Conservation (phyloP, 2,888 invertebrate genomes). For the Microctonus brassicae region DNA sequence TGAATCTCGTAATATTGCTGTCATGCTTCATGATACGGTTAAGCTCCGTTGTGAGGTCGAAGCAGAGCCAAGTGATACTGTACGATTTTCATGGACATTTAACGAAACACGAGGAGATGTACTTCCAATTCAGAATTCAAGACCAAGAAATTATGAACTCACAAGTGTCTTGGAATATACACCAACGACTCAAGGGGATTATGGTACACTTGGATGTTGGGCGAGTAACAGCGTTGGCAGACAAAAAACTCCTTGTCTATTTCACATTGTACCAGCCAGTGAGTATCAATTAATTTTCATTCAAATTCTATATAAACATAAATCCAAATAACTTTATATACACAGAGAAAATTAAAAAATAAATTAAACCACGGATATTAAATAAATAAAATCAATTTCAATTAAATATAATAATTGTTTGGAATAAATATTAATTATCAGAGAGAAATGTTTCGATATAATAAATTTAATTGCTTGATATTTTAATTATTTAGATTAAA, state of each 20-base stretch:
- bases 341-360: too few relatives aligned
- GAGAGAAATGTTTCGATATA: too few relatives aligned
- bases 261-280: slow-evolving; percentile 87
- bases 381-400: too few relatives aligned
- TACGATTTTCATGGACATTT: slow-evolving; percentile 88
- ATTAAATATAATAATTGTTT: too few relatives aligned
- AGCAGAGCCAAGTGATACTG: slow-evolving; percentile 79
- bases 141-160: slow-evolving; percentile 72
- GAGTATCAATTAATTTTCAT: slow-evolving; percentile 66
- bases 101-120: slow-evolving; percentile 83
- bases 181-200: slow-evolving; percentile 74
- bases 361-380: too few relatives aligned
- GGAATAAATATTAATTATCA: too few relatives aligned
- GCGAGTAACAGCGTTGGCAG: slow-evolving; percentile 87
- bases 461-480: too few relatives aligned
- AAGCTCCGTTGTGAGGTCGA: slow-evolving; percentile 85
- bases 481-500: too few relatives aligned
- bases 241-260: slow-evolving; percentile 85
- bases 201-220: slow-evolving; percentile 90
- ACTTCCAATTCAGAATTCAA: slow-evolving; percentile 78
- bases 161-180: slow-evolving; percentile 74
- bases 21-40: slow-evolving; percentile 80
- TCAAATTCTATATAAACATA: too few relatives aligned
- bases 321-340: too few relatives aligned
- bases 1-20: slow-evolving; percentile 80